These are phyloP conservation scores for Scylla paramamosain DNA, from an alignment of 1,140 invertebrate genomes.

Conservation along the genomic window DNA sequence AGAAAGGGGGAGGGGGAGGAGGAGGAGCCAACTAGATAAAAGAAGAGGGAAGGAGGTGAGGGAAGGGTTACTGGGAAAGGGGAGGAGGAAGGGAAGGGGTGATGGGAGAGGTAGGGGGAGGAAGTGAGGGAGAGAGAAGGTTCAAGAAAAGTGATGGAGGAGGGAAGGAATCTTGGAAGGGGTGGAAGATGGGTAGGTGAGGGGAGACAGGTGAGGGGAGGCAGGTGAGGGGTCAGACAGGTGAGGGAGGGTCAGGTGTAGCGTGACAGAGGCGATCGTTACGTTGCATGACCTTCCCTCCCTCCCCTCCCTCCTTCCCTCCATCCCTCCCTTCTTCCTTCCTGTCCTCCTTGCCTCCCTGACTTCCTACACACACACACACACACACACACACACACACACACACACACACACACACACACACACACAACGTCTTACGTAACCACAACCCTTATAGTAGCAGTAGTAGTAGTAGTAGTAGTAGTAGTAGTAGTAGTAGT, in stretches of 20 bases:
- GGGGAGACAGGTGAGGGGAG: too few species aligned
- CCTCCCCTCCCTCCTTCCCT: background rate
- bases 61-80: background rate
- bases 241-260: background rate
- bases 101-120: too few species aligned
- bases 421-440: too few species aligned
- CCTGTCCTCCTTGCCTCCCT: background rate
- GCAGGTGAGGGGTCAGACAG: background rate
- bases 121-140: too few species aligned
- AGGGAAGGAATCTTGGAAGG: too few species aligned
- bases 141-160: too few species aligned
- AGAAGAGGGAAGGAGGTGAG: background rate
- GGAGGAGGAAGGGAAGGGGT: too few species aligned
- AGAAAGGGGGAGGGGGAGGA: background rate
- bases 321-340: background rate
- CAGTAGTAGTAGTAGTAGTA: background rate
- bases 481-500: background rate
- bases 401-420: too few species aligned
- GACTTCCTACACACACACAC: too few species aligned
- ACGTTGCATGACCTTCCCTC: conserved; percentile 15
- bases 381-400: too few species aligned
- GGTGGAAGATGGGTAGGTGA: too few species aligned
- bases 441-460: background rate
- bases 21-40: background rate
- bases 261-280: conserved; percentile 1